Evolutionary conservation across 2,797 vertebrate species (phyloP).

Genomic region (Taenioides sp.): DNA sequence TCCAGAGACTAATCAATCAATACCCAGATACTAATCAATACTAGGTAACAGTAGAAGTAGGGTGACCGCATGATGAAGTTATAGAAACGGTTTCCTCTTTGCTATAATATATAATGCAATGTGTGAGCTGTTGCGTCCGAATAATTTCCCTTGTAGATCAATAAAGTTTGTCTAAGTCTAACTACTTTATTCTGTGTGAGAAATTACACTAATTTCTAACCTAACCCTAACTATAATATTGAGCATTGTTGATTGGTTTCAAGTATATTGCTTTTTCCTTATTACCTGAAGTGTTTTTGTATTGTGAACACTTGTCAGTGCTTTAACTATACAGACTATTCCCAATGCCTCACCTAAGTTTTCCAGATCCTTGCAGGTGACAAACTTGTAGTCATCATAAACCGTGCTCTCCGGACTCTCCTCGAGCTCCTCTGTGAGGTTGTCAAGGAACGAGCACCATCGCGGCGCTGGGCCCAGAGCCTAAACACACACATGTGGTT

Average conservation of each 20-base stretch:
- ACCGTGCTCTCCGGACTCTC: slow-evolving; percentile 96
- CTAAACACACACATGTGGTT: slow-evolving; percentile 64
- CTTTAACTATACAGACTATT: slow-evolving; percentile 2
- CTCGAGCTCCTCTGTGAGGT: slow-evolving; percentile 93
- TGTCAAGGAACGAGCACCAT: slow-evolving; percentile 98
- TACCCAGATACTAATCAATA: not conserved
- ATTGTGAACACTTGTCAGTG: not conserved
- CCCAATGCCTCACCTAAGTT: slow-evolving; percentile 84
- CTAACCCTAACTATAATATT: no score
- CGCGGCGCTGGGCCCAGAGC: slow-evolving; percentile 92
- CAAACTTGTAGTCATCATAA: slow-evolving; percentile 98
- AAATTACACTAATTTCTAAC: no score
- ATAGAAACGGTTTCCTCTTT: no score
- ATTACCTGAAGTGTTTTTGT: not conserved
- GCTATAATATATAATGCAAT: no score
- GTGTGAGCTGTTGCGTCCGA: no score
- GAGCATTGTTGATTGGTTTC: not conserved
- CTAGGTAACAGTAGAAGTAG: not conserved
- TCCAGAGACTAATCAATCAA: not conserved
- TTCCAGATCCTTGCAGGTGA: slow-evolving; percentile 94
- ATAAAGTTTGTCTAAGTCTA: no score
- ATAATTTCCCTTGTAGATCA: no score
- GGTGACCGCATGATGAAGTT: not conserved
- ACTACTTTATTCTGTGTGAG: no score
- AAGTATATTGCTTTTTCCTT: not conserved